These are phyloP conservation scores for Tribolium freemani DNA, from an alignment of 2,888 invertebrate species.

Conservation along the genomic window DNA sequence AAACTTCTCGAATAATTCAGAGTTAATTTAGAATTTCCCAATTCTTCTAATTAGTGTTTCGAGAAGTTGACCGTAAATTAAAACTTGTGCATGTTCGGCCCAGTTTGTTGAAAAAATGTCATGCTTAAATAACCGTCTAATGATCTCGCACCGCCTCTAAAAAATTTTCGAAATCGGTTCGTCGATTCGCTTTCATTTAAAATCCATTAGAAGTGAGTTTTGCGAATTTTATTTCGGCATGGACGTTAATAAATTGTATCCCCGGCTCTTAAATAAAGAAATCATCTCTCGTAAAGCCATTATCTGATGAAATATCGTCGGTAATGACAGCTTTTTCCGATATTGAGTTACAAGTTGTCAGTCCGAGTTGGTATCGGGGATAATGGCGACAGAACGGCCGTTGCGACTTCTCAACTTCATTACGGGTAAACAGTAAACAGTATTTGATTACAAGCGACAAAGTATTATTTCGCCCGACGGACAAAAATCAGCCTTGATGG, in stretches of 20 bases:
- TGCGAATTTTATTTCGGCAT: constrained; percentile 35
- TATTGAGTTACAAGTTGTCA: constrained; percentile 57
- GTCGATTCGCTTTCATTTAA: constrained; percentile 19
- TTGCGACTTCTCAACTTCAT: constrained; percentile 45
- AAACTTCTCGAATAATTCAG: constrained; percentile 33
- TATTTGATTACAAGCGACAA: constrained; percentile 44
- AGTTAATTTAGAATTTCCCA: constrained; percentile 44
- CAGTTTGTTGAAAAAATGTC: constrained; percentile 47
- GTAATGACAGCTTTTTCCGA: constrained; percentile 55
- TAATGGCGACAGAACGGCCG: constrained; percentile 32
- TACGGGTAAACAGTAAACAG: constrained; percentile 45
- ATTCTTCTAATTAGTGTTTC: constrained; percentile 57
- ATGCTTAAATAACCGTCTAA: constrained; percentile 49
- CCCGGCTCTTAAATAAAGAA: constrained; percentile 44
- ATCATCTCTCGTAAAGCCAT: constrained; percentile 47
- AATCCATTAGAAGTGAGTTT: constrained; percentile 37
- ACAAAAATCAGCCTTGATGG: constrained; percentile 33
- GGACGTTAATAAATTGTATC: constrained; percentile 46
- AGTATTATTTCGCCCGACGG: constrained; percentile 25
- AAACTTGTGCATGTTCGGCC: constrained; percentile 56
- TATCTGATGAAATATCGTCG: constrained; percentile 51
- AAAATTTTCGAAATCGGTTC: constrained; percentile 13
- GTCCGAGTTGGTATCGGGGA: constrained; percentile 41
- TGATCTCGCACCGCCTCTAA: constrained; percentile 20
- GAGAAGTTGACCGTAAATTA: constrained; percentile 59